Evolutionary conservation across 1,140 invertebrate species (phyloP), one percentile per base, ranked within the genome.

Genomic region (Saccostrea cuccullata): DNA sequence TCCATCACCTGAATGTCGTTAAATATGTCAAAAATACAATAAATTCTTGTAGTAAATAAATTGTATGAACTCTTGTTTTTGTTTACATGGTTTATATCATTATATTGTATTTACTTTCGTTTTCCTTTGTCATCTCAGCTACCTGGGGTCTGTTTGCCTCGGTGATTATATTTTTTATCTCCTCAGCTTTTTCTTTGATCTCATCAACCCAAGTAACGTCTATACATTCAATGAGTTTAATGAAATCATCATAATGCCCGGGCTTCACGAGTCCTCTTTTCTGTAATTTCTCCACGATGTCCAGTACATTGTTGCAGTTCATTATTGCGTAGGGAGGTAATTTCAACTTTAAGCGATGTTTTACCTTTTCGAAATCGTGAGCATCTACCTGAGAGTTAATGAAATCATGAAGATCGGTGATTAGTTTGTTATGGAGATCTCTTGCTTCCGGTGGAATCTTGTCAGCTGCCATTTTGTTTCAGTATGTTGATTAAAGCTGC

Each of bases 341-440:
- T 77, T 77, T 77, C 9, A 77, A 15, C 30, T 77, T 77, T 36
- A 77, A 30, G 12, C 70, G 70, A 77, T 77, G 70, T 30, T 30
- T 26, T 30, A 77, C 23, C 70, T 77, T 77, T 36, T 77, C 26
- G 23, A 77, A 77, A 26, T 77, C 70, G 26, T 77, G 70, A 11
- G 23, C 70, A 26, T 77, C 70, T 15, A 77, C 70, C 26, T 77
- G 30, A 3, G 70, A 77, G 70, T 77, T 77, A 9, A 77, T 77
- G 26, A 30, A 13, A 26, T 77, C 70, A 36, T 77, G 70, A 4
- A 77, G 70, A 26, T 77, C 26, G 26, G 12, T 17, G 30, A 77
- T 30, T 12, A 77, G 70, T 17, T 77, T 15, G 36, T 77, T 77
- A 26, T 77, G 70, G 13, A 77, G 70, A 5, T 77, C 70, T 77